phyloP scores from a whole-genome alignment of 2,113 vertebrate species.

The human (Homo sapiens) region GRCh38 chr12:6853501-6854000 shows the following conservation, averaged over 20 bases:
- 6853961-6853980: constrained; percentile 47
- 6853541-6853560: constrained; percentile 1
- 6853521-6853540: neutral
- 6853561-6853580: constrained; percentile 21
- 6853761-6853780: constrained; percentile 23
- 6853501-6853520: constrained; percentile 39
- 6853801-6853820: neutral
- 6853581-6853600: neutral
- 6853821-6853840: neutral
- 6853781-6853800: neutral
- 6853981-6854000: neutral
- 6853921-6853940: constrained; percentile 31
- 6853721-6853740: neutral
- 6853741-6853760: neutral
- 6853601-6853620: neutral
- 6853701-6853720: constrained; percentile 12
- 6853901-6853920: constrained; percentile 32
- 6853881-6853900: neutral
- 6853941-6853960: constrained; percentile 33
- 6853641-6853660: constrained; percentile 13
- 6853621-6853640: constrained; percentile 9
- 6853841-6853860: neutral
- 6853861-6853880: neutral
- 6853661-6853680: neutral
- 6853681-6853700: neutral